These are phyloP conservation scores for Dicrostonyx torquatus DNA, from an alignment of 2,797 vertebrate species.

Conservation along the genomic window DNA sequence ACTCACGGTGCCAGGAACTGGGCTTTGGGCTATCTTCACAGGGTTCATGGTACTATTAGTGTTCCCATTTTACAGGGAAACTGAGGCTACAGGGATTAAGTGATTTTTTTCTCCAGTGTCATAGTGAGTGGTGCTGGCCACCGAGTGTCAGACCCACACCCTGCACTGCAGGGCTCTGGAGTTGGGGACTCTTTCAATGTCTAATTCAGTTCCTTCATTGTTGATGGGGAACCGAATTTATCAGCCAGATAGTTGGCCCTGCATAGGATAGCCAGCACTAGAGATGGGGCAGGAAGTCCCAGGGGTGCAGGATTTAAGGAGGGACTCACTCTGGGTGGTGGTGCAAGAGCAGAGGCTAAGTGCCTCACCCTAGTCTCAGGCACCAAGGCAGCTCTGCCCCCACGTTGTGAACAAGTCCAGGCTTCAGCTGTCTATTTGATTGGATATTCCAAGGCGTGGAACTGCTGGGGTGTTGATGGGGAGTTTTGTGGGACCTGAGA, in stretches of 20 bases:
- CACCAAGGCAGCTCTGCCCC: background rate
- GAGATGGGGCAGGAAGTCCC: background rate
- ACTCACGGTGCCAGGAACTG: background rate
- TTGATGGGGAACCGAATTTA: background rate
- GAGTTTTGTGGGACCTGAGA: constrained; percentile 5
- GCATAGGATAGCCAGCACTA: background rate
- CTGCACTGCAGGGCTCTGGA: background rate
- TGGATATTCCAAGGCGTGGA: background rate
- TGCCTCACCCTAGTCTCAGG: too few relatives aligned
- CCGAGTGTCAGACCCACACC: background rate
- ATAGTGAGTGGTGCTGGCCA: background rate
- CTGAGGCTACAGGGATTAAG: background rate
- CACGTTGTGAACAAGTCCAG: background rate
- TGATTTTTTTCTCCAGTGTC: background rate
- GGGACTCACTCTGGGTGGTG: background rate
- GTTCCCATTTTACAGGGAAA: constrained; percentile 30
- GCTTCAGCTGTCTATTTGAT: background rate
- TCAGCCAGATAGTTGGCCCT: background rate
- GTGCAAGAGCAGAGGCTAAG: background rate
- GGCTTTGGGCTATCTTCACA: background rate
- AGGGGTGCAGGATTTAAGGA: background rate
- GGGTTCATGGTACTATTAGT: background rate
- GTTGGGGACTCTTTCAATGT: background rate
- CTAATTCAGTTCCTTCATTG: background rate
- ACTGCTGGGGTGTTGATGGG: background rate